These are phyloP conservation scores for Pogonus chalceus DNA, from an alignment of 1,140 invertebrate species.

Conservation along the genomic window DNA sequence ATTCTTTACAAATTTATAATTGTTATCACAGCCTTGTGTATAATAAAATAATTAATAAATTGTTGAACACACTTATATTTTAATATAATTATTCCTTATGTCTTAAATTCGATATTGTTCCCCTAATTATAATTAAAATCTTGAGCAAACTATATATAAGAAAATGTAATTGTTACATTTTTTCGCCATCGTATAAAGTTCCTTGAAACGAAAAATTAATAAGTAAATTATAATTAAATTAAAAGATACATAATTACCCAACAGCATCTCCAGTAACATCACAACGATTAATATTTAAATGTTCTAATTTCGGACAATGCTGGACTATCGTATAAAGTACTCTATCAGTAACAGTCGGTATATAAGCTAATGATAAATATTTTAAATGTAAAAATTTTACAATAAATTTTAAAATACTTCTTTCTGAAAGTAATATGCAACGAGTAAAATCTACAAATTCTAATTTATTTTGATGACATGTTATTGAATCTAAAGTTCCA, in stretches of 20 bases:
- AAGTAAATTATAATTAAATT: not conserved
- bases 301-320: not conserved
- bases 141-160: no score
- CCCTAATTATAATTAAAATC: not conserved
- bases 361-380: not conserved
- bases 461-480: not conserved
- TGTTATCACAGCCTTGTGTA: not conserved
- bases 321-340: not conserved
- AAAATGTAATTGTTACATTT: no score
- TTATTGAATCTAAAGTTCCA: not conserved
- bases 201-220: not conserved
- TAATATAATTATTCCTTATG: not conserved
- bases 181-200: no score
- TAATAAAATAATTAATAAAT: not conserved
- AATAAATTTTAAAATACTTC: not conserved
- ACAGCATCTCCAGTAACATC: not conserved
- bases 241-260: not conserved
- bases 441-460: not conserved
- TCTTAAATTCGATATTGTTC: not conserved
- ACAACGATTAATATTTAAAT: not conserved
- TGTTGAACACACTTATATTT: not conserved
- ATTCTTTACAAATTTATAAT: not conserved
- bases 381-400: not conserved
- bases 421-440: not conserved
- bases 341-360: not conserved